Evolutionary conservation across 2,797 vertebrate genomes (phyloP).

Genomic region (Ceryle rudis): DNA sequence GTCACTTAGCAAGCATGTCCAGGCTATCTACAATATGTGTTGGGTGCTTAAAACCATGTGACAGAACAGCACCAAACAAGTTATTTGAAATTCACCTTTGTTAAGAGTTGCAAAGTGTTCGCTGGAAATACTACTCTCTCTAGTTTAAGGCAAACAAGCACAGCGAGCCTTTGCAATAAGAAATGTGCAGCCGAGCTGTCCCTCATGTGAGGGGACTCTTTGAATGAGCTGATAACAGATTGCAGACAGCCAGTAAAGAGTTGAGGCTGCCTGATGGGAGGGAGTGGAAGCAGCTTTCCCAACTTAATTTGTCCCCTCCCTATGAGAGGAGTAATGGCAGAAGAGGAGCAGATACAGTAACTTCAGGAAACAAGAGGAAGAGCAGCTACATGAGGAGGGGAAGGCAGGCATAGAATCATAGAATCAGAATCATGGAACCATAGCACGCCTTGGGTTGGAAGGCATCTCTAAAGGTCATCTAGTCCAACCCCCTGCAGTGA

Average conservation of each 20-base stretch:
- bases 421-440: too few species aligned
- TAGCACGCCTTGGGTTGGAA: too few species aligned
- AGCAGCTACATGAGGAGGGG: background rate
- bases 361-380: background rate
- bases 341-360: background rate
- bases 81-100: background rate
- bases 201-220: background rate
- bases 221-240: background rate
- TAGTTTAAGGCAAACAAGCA: background rate
- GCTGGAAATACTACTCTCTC: background rate
- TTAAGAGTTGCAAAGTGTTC: background rate
- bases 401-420: background rate
- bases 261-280: background rate
- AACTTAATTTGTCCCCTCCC: background rate
- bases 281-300: background rate
- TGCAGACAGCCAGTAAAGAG: background rate
- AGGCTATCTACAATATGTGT: background rate
- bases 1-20: background rate
- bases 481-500: too few species aligned
- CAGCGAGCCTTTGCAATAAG: fast-evolving
- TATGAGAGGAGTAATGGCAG: background rate
- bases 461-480: too few species aligned
- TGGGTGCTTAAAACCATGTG: background rate
- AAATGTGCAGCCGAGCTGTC: background rate
- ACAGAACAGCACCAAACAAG: background rate